Evolutionary conservation across 2,113 vertebrate species (phyloP).

Genomic region (Spheniscus mendiculus): DNA sequence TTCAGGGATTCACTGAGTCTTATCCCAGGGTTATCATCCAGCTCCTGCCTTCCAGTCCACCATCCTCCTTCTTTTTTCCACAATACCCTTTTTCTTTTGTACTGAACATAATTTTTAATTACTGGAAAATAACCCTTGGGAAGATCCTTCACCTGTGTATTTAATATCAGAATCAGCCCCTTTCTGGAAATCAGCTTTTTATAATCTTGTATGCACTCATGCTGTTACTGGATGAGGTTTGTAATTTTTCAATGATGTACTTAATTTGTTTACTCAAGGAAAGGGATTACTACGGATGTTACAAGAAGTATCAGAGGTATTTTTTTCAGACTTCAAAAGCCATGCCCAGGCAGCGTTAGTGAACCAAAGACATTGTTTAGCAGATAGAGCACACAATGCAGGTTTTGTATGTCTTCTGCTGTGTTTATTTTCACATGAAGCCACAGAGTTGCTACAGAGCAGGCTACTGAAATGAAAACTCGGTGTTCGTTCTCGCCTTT

Average conservation of each 20-base stretch:
- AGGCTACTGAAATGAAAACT: neutral
- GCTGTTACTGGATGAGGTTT: neutral
- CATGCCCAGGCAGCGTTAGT: neutral
- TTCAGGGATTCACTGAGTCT: neutral
- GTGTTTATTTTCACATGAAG: constrained; percentile 47
- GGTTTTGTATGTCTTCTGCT: constrained; percentile 32
- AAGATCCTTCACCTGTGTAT: neutral
- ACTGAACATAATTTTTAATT: neutral
- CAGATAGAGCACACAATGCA: neutral
- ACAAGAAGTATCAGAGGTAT: neutral
- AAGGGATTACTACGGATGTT: neutral
- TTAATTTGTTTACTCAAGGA: neutral
- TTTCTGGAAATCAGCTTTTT: neutral
- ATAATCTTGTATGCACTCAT: neutral
- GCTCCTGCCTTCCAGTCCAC: neutral
- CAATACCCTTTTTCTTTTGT: neutral
- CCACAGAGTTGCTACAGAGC: neutral
- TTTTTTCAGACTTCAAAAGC: neutral
- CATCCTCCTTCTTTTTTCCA: neutral
- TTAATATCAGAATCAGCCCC: neutral
- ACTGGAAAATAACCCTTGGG: neutral
- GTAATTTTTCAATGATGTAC: neutral
- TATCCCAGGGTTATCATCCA: neutral
- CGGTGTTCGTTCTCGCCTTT: neutral
- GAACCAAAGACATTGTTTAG: constrained; percentile 18